Conservation (phyloP, 2,797 vertebrate genomes). For the Varecia variegata region DNA sequence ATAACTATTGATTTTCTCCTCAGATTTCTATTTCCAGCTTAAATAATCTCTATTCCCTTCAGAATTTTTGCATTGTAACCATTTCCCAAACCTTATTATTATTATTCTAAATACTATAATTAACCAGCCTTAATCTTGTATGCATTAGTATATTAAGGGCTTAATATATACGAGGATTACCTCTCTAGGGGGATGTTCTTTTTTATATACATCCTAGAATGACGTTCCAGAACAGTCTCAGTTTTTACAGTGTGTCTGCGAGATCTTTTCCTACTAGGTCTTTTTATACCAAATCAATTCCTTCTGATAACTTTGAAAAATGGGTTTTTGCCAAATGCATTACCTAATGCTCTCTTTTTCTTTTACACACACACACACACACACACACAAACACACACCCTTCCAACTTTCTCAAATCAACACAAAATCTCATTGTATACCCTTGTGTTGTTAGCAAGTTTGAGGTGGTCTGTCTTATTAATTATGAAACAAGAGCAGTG, state of each 20-base stretch:
- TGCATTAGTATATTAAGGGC: neutral
- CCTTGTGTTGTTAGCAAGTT: neutral
- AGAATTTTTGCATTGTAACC: neutral
- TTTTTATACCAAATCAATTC: neutral
- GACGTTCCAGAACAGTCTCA: neutral
- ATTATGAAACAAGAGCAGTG: neutral
- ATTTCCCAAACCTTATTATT: neutral
- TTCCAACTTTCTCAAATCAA: constrained; percentile 27
- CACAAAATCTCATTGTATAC: neutral
- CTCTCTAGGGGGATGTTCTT: neutral
- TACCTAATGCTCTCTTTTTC: neutral
- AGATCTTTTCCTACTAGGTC: neutral
- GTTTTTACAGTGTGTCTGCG: neutral
- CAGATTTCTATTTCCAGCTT: neutral
- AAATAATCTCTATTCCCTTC: neutral
- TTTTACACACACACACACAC: neutral
- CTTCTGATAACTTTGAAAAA: neutral
- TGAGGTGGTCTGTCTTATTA: neutral
- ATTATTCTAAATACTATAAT: neutral
- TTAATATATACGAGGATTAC: neutral
- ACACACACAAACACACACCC: neutral
- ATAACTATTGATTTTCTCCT: neutral
- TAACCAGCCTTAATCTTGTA: neutral
- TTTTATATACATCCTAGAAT: neutral
- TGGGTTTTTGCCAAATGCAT: neutral